Base-by-base conservation (phyloP, 2,888 invertebrate species). In the Lumbricus terrestris region DNA sequence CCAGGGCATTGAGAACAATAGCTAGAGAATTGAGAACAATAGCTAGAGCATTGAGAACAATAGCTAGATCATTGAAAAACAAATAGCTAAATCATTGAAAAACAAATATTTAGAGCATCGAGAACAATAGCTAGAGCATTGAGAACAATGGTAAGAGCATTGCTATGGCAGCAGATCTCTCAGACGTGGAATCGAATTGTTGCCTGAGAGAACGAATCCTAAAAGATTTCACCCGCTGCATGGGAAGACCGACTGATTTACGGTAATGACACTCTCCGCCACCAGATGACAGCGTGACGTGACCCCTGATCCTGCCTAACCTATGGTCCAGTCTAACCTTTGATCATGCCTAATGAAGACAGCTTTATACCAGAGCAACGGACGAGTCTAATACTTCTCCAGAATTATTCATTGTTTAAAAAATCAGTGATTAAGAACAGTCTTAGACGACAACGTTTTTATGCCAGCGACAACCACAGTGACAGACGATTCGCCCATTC, bases 321-420 rank as follows among this genome's bases (percentile, higher is more conserved):
- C 69, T 69, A 6, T 6, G 69, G n/a, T 69, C 29, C 8, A 16
- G 29, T 69, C 69, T 69, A 69, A 69, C n/a, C 69, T 69, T 47
- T 69, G 69, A 69, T 69, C 69, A 69, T 69, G n/a, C 69, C n/a
- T 69, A 69, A 69, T n/a, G 69, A 69, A 69, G n/a, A 69, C 69
- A 69, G 69, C 69, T 11, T 69, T 69, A 69, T 11, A n/a, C n/a
- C 69, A n/a, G n/a, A n/a, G 69, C 69, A 69, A 69, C 69, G 8
- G 69, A 69, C 69, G n/a, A 0, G 69, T n/a, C 69, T 69, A n/a
- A 5, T 69, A 54, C 16, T 20, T 16, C n/a, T n/a, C 15, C n/a
- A 13, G n/a, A 69, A 29, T 8, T n/a, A 69, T 69, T 47, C 47
- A 47, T 20, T 47, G n/a, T 11, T 8, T 69, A 69, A 69, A 69